These are phyloP conservation scores for Percina caprodes DNA, from an alignment of 2,113 vertebrate genomes.

Conservation along the genomic window DNA sequence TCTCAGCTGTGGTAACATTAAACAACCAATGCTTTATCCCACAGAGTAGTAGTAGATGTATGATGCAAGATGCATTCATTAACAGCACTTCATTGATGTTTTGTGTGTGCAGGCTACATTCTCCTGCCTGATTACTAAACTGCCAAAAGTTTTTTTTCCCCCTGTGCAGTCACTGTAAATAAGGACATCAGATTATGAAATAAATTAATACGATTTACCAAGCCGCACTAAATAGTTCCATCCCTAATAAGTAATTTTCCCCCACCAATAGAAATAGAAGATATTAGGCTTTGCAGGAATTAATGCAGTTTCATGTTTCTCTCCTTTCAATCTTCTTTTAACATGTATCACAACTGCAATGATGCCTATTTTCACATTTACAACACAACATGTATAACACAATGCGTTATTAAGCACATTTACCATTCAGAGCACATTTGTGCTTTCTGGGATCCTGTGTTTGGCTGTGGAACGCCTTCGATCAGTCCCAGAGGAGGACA, in stretches of 20 bases:
- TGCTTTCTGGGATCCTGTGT: neutral
- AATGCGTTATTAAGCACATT: neutral
- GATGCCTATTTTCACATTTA: neutral
- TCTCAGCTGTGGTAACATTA: conserved; percentile 1
- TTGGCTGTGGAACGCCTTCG: neutral
- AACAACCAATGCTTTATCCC: neutral
- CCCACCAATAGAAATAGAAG: neutral
- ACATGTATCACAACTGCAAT: neutral
- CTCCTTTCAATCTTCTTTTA: neutral
- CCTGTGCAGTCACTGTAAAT: neutral
- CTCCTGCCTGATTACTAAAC: neutral
- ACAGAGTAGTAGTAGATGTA: neutral
- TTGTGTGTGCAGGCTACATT: neutral
- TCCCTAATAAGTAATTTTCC: neutral
- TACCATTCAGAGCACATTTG: neutral
- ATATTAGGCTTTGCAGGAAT: neutral
- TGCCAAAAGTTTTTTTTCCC: neutral
- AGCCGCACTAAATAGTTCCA: neutral
- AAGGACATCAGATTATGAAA: neutral
- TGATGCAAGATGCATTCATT: neutral
- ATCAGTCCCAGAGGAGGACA: neutral
- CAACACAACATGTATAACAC: neutral
- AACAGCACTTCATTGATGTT: neutral
- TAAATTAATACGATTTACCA: neutral
- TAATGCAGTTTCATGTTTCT: neutral